Evolutionary conservation across 2,113 vertebrate species (phyloP).

Genomic region (Austrofundulus limnaeus): DNA sequence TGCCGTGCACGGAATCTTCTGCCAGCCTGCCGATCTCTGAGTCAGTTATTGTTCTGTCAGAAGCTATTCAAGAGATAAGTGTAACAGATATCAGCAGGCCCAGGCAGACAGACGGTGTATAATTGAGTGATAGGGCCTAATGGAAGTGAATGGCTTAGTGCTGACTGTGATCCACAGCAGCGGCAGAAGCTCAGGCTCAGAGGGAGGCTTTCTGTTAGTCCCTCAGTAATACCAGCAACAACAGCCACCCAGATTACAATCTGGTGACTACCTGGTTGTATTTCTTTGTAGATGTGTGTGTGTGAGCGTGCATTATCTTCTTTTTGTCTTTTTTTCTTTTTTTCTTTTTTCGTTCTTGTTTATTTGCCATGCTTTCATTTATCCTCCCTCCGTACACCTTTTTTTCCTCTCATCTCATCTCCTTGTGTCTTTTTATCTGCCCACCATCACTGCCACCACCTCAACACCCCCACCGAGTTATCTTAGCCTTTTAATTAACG

Average conservation of each 20-base stretch:
- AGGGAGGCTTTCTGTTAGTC: slow-evolving; percentile 49
- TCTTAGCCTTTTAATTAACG: slow-evolving; percentile 74
- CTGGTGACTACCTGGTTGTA: slow-evolving; percentile 45
- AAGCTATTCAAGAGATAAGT: slow-evolving; percentile 58
- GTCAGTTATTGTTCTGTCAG: slow-evolving; percentile 59
- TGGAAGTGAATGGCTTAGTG: slow-evolving; percentile 56
- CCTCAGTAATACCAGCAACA: slow-evolving; percentile 48
- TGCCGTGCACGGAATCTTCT: slow-evolving; percentile 18
- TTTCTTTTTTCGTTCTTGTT: slow-evolving; percentile 29
- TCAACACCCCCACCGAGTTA: slow-evolving; percentile 36
- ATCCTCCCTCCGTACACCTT: slow-evolving; percentile 15
- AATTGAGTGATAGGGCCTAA: slow-evolving; percentile 65
- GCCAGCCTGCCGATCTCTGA: slow-evolving; percentile 29
- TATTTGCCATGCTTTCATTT: slow-evolving; percentile 21
- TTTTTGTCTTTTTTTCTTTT: slow-evolving; percentile 25
- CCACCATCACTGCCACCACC: background rate
- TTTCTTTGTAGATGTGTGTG: background rate
- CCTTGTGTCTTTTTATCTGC: slow-evolving; percentile 19
- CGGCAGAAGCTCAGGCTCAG: slow-evolving; percentile 30
- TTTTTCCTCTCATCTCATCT: background rate
- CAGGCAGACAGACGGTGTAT: slow-evolving; percentile 53
- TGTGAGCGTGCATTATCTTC: slow-evolving; percentile 18
- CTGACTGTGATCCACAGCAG: slow-evolving; percentile 41
- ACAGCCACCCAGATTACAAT: slow-evolving; percentile 53
- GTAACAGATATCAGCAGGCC: slow-evolving; percentile 59